Base-by-base conservation (phyloP, 2,888 invertebrate genomes). In the Dasypogon diadema region DNA sequence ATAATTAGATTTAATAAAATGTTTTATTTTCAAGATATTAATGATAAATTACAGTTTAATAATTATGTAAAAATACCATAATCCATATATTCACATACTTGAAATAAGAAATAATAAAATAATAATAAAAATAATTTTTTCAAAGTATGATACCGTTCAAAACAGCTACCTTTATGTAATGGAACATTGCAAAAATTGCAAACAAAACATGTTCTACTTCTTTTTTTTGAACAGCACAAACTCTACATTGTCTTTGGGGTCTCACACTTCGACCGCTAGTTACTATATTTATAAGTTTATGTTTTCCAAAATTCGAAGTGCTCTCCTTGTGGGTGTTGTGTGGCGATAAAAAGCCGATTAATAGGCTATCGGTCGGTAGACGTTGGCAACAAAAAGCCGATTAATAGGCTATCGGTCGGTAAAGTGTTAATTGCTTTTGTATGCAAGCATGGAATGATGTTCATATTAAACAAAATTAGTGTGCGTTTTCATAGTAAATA, bases 191-290 rank as follows among this genome's bases (percentile, higher is more conserved):
- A 54, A 54, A 54, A 54, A 18, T 54, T 54, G 10, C 54, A 54
- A 10, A 54, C 54, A 54, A 54, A 54, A 54, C 21, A 54, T 54
- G 54, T 54, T 54, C 2, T 54, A 18, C 54, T 54, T 2, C 18
- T 54, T 54, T n/a, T n/a, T n/a, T n/a, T n/a, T n/a, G n/a, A 54
- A 54, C 54, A 6, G 54, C 4, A 54, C 54, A 14, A 54, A 54
- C 18, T 54, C 54, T 54, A 10, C 54, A 54, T 54, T 54, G 54
- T 54, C 54, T 54, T 54, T 54, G 54, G 54, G 54, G 54, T 16
- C 21, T 54, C 10, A 54, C 54, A n/a, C n/a, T n/a, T n/a, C n/a
- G n/a, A n/a, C n/a, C 4, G 54, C 54, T 54, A 10, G 54, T 16
- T 10, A 54, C 54, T 54, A 54, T 16, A 16, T 54, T 54, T 54